These are phyloP conservation scores for Meriones psammophilus DNA, from an alignment of 2,797 vertebrate species.

Conservation along the genomic window DNA sequence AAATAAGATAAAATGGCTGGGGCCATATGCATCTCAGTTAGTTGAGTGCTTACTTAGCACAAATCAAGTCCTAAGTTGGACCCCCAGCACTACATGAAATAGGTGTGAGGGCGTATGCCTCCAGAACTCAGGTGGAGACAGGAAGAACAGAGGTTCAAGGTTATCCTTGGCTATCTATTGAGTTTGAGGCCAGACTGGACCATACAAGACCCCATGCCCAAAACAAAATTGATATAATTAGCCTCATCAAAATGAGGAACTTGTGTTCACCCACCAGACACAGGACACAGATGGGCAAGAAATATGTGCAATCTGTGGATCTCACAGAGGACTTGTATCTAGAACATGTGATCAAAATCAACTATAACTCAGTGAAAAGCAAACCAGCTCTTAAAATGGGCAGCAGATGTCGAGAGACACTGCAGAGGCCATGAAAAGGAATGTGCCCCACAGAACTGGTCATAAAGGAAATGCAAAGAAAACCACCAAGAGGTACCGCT, in stretches of 20 bases:
- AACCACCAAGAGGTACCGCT: not conserved
- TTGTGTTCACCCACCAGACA: not conserved
- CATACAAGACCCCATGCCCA: not conserved
- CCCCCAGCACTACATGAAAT: not conserved
- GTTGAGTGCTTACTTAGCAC: not conserved
- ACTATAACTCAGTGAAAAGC: not conserved
- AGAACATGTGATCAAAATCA: not conserved
- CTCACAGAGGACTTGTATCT: not conserved
- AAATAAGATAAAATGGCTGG: fast-evolving
- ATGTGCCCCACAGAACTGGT: not conserved
- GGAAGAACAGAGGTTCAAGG: not conserved
- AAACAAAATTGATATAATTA: not conserved
- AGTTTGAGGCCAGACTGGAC: not conserved
- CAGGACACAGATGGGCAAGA: not conserved
- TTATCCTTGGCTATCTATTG: not conserved
- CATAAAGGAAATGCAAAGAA: not conserved
- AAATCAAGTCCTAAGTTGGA: not conserved
- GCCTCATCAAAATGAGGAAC: not conserved
- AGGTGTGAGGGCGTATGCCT: not conserved
- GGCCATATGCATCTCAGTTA: not conserved
- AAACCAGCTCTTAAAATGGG: not conserved
- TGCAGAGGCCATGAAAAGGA: not conserved
- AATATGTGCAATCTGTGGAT: too few species aligned
- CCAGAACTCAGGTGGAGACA: not conserved
- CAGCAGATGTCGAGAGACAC: not conserved